Percentiles rank a stretch among this genome's conserved stretches.
Evolutionary conservation across 2,888 invertebrate species (phyloP).

Genomic region (Adelphocoris suturalis): DNA sequence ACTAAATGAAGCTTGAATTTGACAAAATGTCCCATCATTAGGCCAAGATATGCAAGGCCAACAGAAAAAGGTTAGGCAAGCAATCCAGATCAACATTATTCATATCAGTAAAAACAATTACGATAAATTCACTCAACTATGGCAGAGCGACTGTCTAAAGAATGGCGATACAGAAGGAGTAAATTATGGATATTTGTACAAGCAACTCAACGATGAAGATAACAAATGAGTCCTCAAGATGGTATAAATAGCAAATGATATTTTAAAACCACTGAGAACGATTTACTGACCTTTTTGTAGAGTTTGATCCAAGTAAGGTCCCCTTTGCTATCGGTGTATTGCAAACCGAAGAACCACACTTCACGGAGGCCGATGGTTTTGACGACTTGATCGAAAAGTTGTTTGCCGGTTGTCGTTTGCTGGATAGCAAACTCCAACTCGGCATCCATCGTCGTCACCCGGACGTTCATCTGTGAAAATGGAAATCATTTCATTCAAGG

Average conservation of each 20-base stretch:
- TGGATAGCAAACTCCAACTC: slow-evolving; percentile 99
- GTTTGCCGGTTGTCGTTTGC: slow-evolving; percentile 99
- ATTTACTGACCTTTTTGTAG: slow-evolving; percentile 95
- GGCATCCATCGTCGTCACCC: slow-evolving; percentile 99
- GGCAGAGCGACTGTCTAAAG: no score
- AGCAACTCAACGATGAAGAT: no score
- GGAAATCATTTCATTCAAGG: background rate
- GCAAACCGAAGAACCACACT: slow-evolving; percentile 99
- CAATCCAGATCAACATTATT: no score
- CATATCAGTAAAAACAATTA: no score
- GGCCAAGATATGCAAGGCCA: no score
- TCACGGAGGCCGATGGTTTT: slow-evolving; percentile 99
- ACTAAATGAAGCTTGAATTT: no score
- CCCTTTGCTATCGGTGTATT: slow-evolving; percentile 98
- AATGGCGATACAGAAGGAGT: no score
- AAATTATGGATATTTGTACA: no score
- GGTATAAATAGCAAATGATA: background rate
- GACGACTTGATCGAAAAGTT: slow-evolving; percentile 99
- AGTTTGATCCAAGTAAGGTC: slow-evolving; percentile 99
- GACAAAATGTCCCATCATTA: no score
- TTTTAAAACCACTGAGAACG: background rate
- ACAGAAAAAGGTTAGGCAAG: no score
- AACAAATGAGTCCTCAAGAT: no score
- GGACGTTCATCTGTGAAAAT: slow-evolving; percentile 94
- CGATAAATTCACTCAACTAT: no score